Base-by-base conservation (phyloP, 2,113 vertebrate genomes). In the Pteropus alecto region DNA sequence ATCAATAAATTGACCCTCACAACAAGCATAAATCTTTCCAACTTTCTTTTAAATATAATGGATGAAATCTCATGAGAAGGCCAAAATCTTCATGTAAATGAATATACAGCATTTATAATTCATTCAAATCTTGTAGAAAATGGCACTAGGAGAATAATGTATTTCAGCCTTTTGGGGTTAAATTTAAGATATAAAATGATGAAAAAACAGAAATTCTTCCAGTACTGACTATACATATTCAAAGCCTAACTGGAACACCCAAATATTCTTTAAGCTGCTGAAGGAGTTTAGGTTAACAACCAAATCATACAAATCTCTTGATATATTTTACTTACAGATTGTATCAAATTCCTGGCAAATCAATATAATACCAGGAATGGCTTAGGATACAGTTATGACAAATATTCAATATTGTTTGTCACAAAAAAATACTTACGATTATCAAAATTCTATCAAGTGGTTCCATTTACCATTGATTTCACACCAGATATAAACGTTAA, bases 171-270 rank as follows among this genome's bases (percentile, higher is more conserved):
- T 87, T 63, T 46, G 24, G 5, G 35, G 35, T 35, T 61, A 78
- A 87, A 90, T 84, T 95, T 84, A 95, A 95, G 46, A 68, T 74
- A 82, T 28, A 85, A 83, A 90, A 83, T 85, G 15, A 82, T 48
- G 38, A 3, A 10, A 56, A 93, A 90, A 51, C 10, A 83, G 24
- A 97, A 89, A 93, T 73, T 84, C 41, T 58, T 70, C 15, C 14
- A 87, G 7, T 46, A 71, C 14, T 60, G 30, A 90, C 90, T 43
- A 60, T 48, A 58, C 8, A 92, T 33, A 85, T 81, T 77, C 81
- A 93, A 78, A 78, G 35, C 7, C n/a, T 87, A 71, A 90, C 43
- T 88, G 8, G 41, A 91, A 92, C 13, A 79, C 19, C 26, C 33
- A 87, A 86, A 86, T 58, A 87, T 87, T 97, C 73, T 78, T 94